phyloP scores from a whole-genome alignment of 2,888 invertebrate genomes.

The Podabrus alpinus region DNA sequence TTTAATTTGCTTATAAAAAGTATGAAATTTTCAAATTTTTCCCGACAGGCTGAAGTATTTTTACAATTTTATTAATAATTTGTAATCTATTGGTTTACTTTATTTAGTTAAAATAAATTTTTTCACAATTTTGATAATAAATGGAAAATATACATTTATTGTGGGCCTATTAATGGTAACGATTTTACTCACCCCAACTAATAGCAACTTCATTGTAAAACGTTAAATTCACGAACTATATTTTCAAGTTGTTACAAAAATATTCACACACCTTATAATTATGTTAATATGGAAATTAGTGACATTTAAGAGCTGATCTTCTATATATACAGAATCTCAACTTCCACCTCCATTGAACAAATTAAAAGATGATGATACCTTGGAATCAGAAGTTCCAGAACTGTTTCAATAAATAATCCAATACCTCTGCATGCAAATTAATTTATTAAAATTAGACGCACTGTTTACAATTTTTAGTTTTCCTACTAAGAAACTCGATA shows the following conservation, averaged over 20 bases:
- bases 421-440: background rate
- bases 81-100: too few species aligned
- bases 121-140: too few species aligned
- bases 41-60: too few species aligned
- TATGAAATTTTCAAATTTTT: too few species aligned
- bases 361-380: slow-evolving; percentile 26
- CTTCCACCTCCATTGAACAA: slow-evolving; percentile 22
- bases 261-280: slow-evolving; percentile 8
- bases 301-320: slow-evolving; percentile 7
- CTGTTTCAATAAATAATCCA: slow-evolving; percentile 3
- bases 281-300: slow-evolving; percentile 24
- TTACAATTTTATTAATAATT: background rate
- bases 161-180: background rate
- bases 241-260: background rate
- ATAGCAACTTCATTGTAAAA: background rate
- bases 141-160: too few species aligned
- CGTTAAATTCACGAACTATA: background rate
- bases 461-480: slow-evolving; percentile 11
- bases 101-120: too few species aligned
- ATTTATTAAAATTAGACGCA: slow-evolving; percentile 1
- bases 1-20: background rate
- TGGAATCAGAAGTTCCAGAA: slow-evolving; percentile 25
- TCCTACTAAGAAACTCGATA: slow-evolving; percentile 11
- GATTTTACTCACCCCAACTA: background rate
- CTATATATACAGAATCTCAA: slow-evolving; percentile 22